Percentiles rank a stretch among this genome's conserved stretches.
Conservation (phyloP, 1,140 invertebrate genomes). For the silkworm (Bombyx mori) region DNA sequence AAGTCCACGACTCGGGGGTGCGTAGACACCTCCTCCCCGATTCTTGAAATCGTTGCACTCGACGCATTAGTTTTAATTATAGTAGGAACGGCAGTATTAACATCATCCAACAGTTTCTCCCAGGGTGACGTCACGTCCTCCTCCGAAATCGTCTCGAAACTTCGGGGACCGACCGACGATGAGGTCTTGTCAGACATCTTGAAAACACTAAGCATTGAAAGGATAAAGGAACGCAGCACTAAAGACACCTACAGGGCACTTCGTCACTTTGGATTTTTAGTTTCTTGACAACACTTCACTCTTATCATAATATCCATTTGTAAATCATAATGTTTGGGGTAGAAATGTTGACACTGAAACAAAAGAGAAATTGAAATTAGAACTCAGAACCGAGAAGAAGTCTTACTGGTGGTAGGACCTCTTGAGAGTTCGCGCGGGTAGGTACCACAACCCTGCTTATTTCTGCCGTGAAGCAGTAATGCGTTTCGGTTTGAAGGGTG, state of each 20-base stretch:
- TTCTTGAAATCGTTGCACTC: slow-evolving; percentile 47
- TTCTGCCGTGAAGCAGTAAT: too few relatives aligned
- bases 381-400: background rate
- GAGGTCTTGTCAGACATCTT: slow-evolving; percentile 64
- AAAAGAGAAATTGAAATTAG: slow-evolving; percentile 30
- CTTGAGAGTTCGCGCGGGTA: too few relatives aligned
- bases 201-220: slow-evolving; percentile 24
- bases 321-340: slow-evolving; percentile 71
- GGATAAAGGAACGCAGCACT: slow-evolving; percentile 55
- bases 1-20: slow-evolving; percentile 44
- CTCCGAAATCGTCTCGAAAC: slow-evolving; percentile 67
- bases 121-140: slow-evolving; percentile 63
- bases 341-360: slow-evolving; percentile 71
- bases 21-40: slow-evolving; percentile 37
- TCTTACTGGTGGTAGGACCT: too few relatives aligned
- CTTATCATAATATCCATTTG: slow-evolving; percentile 72
- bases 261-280: slow-evolving; percentile 70
- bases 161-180: slow-evolving; percentile 58
- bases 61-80: slow-evolving; percentile 66
- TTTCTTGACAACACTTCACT: slow-evolving; percentile 71
- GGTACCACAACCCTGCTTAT: too few relatives aligned
- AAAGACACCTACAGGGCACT: slow-evolving; percentile 60
- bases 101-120: slow-evolving; percentile 63
- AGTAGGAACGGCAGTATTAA: slow-evolving; percentile 55
- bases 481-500: too few relatives aligned